Evolutionary conservation across 64 coral and sea anemone species (phyloP).

Genomic region (Stichodactyla helianthus): DNA sequence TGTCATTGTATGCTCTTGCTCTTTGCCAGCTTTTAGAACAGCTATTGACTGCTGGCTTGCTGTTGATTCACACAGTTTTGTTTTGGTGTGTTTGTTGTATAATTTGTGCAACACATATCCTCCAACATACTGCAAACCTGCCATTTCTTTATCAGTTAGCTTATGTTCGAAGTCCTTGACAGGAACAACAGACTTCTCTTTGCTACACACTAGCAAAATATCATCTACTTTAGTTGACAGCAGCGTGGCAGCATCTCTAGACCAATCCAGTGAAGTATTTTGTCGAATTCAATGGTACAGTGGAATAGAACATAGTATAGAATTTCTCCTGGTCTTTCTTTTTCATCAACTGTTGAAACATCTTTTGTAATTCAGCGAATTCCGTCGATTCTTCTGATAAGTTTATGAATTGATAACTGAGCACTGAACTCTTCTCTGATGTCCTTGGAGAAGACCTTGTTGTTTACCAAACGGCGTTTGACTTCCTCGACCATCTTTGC

Average conservation of each 20-base stretch:
- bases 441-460: conserved; percentile 25
- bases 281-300: conserved; percentile 45
- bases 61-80: conserved; percentile 25
- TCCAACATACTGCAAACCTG: conserved; percentile 35
- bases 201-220: conserved; percentile 30
- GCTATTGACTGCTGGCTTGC: conserved; percentile 62
- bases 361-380: conserved; percentile 32
- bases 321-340: conserved; percentile 21
- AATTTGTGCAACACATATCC: too few relatives aligned
- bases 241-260: conserved; percentile 41
- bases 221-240: conserved; percentile 38
- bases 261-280: conserved; percentile 34
- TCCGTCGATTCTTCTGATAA: conserved; percentile 12
- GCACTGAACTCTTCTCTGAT: neutral
- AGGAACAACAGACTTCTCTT: conserved; percentile 19
- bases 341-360: neutral
- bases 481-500: conserved; percentile 49
- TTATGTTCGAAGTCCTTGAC: neutral
- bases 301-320: conserved; percentile 23
- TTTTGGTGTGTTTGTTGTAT: conserved; percentile 39
- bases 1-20: neutral
- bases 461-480: conserved; percentile 34
- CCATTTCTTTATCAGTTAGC: conserved; percentile 50
- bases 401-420: conserved; percentile 32
- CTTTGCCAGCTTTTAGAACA: conserved; percentile 56